These are phyloP conservation scores for Cephalopholis sonnerati DNA, from an alignment of 2,113 vertebrate species.

Conservation along the genomic window DNA sequence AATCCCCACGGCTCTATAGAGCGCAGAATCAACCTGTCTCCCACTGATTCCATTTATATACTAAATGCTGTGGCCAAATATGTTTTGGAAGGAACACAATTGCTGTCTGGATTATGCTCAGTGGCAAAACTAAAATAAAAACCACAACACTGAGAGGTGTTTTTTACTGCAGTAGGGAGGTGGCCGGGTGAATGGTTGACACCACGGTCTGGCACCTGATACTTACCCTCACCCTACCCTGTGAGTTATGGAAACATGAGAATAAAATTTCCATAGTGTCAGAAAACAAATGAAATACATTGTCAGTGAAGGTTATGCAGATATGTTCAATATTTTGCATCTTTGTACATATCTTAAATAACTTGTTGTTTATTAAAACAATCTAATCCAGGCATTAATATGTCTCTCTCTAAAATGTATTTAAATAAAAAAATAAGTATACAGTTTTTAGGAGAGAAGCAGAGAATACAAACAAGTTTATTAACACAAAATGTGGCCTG, in stretches of 20 bases:
- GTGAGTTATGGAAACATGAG: no score
- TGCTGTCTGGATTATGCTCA: neutral
- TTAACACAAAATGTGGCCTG: no score
- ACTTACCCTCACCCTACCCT: no score
- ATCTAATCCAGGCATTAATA: no score
- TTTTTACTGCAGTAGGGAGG: neutral
- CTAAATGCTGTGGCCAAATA: neutral
- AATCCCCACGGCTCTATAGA: neutral
- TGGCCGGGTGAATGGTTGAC: neutral
- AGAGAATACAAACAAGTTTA: no score
- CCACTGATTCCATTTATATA: neutral
- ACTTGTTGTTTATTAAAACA: no score
- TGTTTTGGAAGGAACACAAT: neutral
- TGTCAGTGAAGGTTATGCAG: neutral
- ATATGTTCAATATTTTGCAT: neutral
- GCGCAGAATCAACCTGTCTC: constrained; percentile 8
- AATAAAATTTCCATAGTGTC: neutral
- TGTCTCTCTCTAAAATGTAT: no score
- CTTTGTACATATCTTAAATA: no score
- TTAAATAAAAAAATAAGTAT: no score
- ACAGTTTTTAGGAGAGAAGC: no score
- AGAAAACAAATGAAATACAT: neutral
- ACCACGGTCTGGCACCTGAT: no score
- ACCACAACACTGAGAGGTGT: neutral
- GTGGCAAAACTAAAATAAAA: no score